Conservation (phyloP, 2,113 vertebrate species). For the Cyprinodon variegatus region DNA sequence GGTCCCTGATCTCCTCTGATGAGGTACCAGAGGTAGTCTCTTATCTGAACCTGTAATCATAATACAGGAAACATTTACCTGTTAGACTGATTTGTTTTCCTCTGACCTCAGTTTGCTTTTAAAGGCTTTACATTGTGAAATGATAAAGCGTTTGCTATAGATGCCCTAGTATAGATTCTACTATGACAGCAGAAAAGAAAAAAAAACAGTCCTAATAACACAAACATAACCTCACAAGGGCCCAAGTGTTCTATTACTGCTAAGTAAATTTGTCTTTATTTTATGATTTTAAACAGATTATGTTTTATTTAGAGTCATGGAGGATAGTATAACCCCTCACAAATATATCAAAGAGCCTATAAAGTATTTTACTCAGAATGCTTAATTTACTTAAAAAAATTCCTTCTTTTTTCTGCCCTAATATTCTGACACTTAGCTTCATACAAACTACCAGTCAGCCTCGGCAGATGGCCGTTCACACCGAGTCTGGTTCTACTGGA, state of each 20-base stretch:
- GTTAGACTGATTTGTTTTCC: background rate
- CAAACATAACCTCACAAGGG: background rate
- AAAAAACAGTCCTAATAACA: constrained; percentile 5
- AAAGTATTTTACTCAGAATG: background rate
- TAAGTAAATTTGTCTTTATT: background rate
- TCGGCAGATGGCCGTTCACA: no score
- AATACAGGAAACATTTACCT: background rate
- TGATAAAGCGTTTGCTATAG: background rate
- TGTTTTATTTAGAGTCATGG: background rate
- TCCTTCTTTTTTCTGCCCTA: no score
- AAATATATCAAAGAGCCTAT: background rate
- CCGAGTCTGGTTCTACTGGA: no score
- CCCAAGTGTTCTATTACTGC: background rate
- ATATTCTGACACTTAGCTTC: no score
- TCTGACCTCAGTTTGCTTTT: background rate
- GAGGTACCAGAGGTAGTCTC: background rate
- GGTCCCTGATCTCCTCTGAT: constrained; percentile 19
- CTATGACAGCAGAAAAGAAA: background rate
- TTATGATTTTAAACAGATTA: no score
- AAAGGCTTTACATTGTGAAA: background rate
- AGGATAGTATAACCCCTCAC: background rate
- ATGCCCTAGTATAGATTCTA: background rate
- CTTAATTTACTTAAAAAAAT: no score
- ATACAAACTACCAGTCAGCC: no score
- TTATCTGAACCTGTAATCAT: background rate